Percentiles rank a stretch among this genome's conserved stretches.
These are phyloP conservation scores for Petrocephalus microphthalmus DNA, from an alignment of 2,113 vertebrate species.

Conservation along the genomic window DNA sequence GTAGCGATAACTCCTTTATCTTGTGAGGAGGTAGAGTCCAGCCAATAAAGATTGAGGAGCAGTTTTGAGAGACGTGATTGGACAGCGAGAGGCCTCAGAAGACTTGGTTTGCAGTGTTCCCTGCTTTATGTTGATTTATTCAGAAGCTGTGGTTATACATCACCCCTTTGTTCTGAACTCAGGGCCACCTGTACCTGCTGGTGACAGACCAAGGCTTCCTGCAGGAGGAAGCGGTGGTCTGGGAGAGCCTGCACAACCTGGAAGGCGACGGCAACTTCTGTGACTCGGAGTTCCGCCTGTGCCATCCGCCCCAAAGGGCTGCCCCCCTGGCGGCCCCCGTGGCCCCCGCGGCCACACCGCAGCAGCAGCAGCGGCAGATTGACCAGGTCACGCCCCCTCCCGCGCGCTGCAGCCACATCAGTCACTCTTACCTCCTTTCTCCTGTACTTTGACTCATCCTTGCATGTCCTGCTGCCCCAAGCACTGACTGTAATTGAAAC, in stretches of 20 bases:
- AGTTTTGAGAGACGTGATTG: neutral
- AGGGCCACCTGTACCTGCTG: conserved; percentile 88
- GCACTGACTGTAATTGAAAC: neutral
- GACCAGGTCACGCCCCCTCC: conserved; percentile 66
- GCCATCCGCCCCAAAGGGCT: conserved; percentile 59
- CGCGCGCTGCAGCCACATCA: neutral
- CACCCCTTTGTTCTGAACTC: neutral
- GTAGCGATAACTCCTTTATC: neutral
- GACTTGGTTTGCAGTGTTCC: neutral
- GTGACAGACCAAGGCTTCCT: conserved; percentile 92
- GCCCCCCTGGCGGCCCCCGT: neutral
- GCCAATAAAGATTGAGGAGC: neutral
- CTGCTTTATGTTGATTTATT: neutral
- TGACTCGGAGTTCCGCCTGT: conserved; percentile 74
- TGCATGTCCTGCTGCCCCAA: neutral
- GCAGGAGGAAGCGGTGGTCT: conserved; percentile 75
- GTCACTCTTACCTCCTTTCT: neutral
- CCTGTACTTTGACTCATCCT: neutral
- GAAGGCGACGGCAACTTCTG: conserved; percentile 92
- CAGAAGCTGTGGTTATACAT: neutral
- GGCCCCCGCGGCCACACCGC: conserved; percentile 39
- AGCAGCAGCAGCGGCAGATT: conserved; percentile 74
- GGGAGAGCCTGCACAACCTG: conserved; percentile 88
- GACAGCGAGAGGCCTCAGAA: neutral
- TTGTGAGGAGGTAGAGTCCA: neutral